Evolutionary conservation across 1,140 invertebrate species (phyloP).

Genomic region (Microplitis mediator): DNA sequence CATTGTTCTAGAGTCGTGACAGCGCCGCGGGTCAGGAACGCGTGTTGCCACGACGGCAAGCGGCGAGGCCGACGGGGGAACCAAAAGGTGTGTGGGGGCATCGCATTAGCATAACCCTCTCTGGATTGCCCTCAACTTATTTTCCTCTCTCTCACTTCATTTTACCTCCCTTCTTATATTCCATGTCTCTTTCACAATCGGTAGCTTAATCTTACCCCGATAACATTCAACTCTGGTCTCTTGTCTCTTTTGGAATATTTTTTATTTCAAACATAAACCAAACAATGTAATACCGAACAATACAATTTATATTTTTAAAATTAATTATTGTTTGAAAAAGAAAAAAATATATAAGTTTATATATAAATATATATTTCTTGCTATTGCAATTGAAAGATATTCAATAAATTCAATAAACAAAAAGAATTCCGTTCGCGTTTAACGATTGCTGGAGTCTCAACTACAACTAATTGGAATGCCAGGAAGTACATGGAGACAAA

Average conservation of each 20-base stretch:
- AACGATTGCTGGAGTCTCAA: not conserved
- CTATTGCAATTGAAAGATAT: not conserved
- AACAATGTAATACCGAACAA: no score
- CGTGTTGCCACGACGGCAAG: slow-evolving; percentile 38
- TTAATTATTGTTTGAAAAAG: no score
- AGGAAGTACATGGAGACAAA: not conserved
- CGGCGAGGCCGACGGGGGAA: slow-evolving; percentile 29
- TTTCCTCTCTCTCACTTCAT: slow-evolving; percentile 23
- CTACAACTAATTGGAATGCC: slow-evolving; percentile 31
- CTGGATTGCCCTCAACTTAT: slow-evolving; percentile 20
- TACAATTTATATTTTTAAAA: no score
- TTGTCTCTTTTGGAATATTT: not conserved
- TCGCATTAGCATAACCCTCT: slow-evolving; percentile 46
- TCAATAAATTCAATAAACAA: not conserved
- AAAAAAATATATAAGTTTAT: no score
- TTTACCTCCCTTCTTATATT: not conserved
- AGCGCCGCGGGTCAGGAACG: slow-evolving; percentile 51
- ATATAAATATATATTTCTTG: no score
- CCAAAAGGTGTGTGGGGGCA: slow-evolving; percentile 28
- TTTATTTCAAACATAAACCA: not conserved
- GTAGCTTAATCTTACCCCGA: slow-evolving; percentile 39
- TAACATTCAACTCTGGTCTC: slow-evolving; percentile 8
- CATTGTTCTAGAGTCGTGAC: slow-evolving; percentile 55
- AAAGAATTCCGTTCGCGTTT: not conserved
- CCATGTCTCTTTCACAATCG: slow-evolving; percentile 38